Evolutionary conservation across 2,888 invertebrate genomes (phyloP).

Genomic region (Harpalus rubripes): DNA sequence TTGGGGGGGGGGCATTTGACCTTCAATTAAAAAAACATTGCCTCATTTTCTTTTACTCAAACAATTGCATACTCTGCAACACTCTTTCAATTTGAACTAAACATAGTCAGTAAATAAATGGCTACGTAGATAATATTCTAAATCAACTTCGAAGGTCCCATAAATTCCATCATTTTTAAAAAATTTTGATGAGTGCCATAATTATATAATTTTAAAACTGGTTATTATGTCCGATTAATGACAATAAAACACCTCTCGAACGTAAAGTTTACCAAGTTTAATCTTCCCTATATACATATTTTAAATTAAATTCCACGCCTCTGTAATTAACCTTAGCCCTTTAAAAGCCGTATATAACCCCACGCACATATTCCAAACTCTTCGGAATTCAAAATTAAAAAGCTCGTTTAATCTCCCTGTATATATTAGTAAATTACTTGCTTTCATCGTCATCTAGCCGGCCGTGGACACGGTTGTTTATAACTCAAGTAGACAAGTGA

Average conservation of each 20-base stretch:
- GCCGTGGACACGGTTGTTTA: constrained; percentile 24
- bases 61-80: no score
- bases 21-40: no score
- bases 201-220: neutral
- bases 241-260: neutral
- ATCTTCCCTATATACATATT: neutral
- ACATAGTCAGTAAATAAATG: no score
- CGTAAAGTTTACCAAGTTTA: neutral
- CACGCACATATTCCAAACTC: neutral
- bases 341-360: neutral
- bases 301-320: constrained; percentile 3
- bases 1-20: no score
- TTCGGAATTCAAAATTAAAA: constrained; percentile 31
- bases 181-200: neutral
- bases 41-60: no score
- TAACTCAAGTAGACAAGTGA: constrained; percentile 45
- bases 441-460: constrained; percentile 31
- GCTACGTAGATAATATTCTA: no score
- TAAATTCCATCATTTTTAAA: neutral
- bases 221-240: constrained; percentile 1
- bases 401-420: constrained; percentile 19
- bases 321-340: constrained; percentile 15
- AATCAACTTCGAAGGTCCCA: no score
- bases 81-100: no score
- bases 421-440: constrained; percentile 45